A percentile compares a stretch with the other conserved stretches of the same genome.
These are phyloP conservation scores for Monochamus saltuarius DNA, from an alignment of 1,140 invertebrate genomes.

Conservation along the genomic window DNA sequence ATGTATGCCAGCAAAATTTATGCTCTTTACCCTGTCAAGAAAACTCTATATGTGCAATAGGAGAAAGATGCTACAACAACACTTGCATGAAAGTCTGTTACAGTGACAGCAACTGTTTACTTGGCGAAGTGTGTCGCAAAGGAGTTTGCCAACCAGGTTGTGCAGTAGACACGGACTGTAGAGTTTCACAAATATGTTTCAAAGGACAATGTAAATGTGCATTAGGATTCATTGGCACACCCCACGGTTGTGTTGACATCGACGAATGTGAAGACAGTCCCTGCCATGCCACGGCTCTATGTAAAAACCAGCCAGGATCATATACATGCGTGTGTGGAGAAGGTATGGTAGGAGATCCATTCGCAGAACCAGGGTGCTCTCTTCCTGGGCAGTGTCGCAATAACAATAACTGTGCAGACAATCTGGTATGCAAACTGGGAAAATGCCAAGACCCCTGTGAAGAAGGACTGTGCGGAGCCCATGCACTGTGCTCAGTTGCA, in stretches of 20 bases:
- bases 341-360: constrained; percentile 78
- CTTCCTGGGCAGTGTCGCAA: constrained; percentile 69
- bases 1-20: constrained; percentile 71
- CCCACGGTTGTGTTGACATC: constrained; percentile 72
- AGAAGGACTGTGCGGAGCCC: constrained; percentile 66
- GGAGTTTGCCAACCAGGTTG: constrained; percentile 82
- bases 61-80: constrained; percentile 78
- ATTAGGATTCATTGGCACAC: constrained; percentile 67
- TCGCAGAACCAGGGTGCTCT: constrained; percentile 67
- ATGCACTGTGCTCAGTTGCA: constrained; percentile 70
- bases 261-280: constrained; percentile 78
- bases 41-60: constrained; percentile 71
- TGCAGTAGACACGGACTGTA: constrained; percentile 77
- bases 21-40: constrained; percentile 76
- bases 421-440: constrained; percentile 68
- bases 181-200: constrained; percentile 75
- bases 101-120: constrained; percentile 82
- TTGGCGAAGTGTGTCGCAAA: constrained; percentile 81
- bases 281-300: constrained; percentile 77
- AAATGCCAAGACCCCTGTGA: constrained; percentile 77
- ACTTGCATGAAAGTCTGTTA: constrained; percentile 85
- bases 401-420: constrained; percentile 69
- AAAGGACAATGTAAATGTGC: constrained; percentile 77
- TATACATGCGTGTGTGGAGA: constrained; percentile 76
- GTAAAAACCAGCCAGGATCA: constrained; percentile 77